A percentile compares a stretch with the other conserved stretches of the same genome.
Conservation (phyloP, 2,888 invertebrate species). For the Gonocerus acuteangulatus region DNA sequence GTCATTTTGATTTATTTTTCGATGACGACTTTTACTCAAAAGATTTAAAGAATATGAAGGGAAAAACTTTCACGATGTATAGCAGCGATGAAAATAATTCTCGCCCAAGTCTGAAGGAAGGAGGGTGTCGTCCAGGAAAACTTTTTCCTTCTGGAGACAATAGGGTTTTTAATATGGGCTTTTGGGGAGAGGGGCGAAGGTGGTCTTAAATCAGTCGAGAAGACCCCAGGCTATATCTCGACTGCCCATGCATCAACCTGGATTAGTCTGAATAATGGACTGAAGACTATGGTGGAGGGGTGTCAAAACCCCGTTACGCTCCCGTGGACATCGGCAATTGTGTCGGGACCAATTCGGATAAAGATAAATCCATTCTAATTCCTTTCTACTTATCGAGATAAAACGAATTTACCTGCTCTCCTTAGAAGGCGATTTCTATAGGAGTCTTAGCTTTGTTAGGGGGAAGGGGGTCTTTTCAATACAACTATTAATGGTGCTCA, state of each 20-base stretch:
- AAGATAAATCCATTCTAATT: not conserved
- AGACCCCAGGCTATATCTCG: constrained; percentile 24
- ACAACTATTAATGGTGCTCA: too few relatives aligned
- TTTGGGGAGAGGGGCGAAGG: constrained; percentile 10
- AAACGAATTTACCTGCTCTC: too few relatives aligned
- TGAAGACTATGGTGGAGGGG: constrained; percentile 2
- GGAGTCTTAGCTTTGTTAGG: not conserved
- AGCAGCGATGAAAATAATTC: constrained; percentile 27
- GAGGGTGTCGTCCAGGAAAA: constrained; percentile 5
- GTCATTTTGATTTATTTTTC: too few relatives aligned
- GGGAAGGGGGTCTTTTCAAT: not conserved
- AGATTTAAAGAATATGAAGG: not conserved
- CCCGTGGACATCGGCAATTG: not conserved
- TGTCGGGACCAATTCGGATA: not conserved
- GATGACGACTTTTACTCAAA: too few relatives aligned
- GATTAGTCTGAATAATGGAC: constrained; percentile 36
- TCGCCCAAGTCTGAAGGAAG: constrained; percentile 17
- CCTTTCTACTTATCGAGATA: not conserved
- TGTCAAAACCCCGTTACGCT: constrained; percentile 17
- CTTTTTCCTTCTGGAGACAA: constrained; percentile 2
- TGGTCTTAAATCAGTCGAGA: constrained; percentile 29
- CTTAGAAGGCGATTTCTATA: not conserved
- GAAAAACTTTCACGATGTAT: constrained; percentile 27
- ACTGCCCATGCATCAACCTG: constrained; percentile 35
- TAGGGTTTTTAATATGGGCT: constrained; percentile 31